Evolutionary conservation across 1,140 invertebrate species (phyloP), one percentile per base, ranked within the genome.

Genomic region (Phymastichus coffea): DNA sequence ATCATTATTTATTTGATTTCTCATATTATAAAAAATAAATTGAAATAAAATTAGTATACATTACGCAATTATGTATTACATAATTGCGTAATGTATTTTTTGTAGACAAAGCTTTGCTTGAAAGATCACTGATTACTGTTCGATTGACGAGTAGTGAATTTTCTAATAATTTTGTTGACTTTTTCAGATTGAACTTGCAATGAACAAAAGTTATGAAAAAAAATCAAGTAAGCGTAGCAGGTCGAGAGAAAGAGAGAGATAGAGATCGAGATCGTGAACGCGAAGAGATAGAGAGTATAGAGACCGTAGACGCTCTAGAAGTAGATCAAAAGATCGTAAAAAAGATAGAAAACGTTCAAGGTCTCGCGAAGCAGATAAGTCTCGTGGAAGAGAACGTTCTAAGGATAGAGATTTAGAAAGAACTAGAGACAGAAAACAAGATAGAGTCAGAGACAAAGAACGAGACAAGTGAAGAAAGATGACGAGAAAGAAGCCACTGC

Each of bases 241-340:
- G 57, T 78, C 76, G 10, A 70, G 78, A n/a, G 77, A 76, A 28
- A 67, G 78, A 43, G 71, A 74, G 71, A 25, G 71, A 72, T 26
- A 56, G 68, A n/a, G 70, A 80, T 25, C 72, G 80, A 57, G 69
- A 80, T 69, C 37, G 70, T 8, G 60, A 63, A 30, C 46, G 61
- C 6, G 66, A 67, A 47, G 65, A 33, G 68, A 68, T 22, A 64
- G 71, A 44, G 70, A 80, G 48, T 69, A 79, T 54, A 71, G 81
- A 69, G 63, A 77, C 23, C 61, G 80, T 19, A 66, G 73, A 59
- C 40, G 71, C 15, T 70, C 75, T 14, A 63, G 73, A 65, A 79
- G 65, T 69, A 72, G 59, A 63, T 77, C 74, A 9, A 74, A 75
- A 49, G 72, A 79, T 37, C 68, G 73, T 8, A 73, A 77, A 35